Base-by-base conservation (phyloP, 2,113 vertebrate genomes). In the Myotis lucifugus region DNA sequence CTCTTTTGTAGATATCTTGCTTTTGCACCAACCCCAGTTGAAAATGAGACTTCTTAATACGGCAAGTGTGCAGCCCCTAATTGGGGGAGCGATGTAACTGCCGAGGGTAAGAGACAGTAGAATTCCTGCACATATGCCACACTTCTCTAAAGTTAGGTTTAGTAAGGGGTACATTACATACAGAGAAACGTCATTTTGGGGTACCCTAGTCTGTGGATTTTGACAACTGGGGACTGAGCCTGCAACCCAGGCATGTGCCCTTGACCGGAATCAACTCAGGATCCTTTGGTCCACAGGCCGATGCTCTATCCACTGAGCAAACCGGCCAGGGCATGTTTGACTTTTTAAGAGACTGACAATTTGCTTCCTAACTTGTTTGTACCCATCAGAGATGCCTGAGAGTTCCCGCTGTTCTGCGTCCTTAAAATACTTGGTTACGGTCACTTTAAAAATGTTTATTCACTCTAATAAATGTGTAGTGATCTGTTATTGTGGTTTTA, bases 11-110 rank as follows among this genome's bases (percentile, higher is more conserved):
- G 42, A 50, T 42, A 19, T 50, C 46, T 85, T 76, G 46, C 19
- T 64, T 34, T 42, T 74, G 12, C 21, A 32, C 40, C 50, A 48
- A 72, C 32, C 29, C 76, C 29, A 19, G 9, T 11, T 84, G 83
- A 56, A 61, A 73, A 56, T 0, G 10, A 70, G 42, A 37, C 34
- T 23, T 4, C 18, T 10, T 15, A 18, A 15, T 18, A 56, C 25
- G 10, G 29, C 14, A 21, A 67, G 34, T 17, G 6, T 74, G n/a
- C 37, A 7, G 34, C 3, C 0, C 12, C 0, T 8, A 13, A 23
- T 10, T 46, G 46, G 50, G 40, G n/a, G 8, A 79, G 81, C 8
- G 17, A 25, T 18, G 17, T 42, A 34, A 34, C 6, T 27, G 48
- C 34, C 34, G 6, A 32, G 25, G 42, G 11, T 14, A 29, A 66